Conservation (phyloP, 2,113 vertebrate genomes). For the Forbesichthys papilliferus region DNA sequence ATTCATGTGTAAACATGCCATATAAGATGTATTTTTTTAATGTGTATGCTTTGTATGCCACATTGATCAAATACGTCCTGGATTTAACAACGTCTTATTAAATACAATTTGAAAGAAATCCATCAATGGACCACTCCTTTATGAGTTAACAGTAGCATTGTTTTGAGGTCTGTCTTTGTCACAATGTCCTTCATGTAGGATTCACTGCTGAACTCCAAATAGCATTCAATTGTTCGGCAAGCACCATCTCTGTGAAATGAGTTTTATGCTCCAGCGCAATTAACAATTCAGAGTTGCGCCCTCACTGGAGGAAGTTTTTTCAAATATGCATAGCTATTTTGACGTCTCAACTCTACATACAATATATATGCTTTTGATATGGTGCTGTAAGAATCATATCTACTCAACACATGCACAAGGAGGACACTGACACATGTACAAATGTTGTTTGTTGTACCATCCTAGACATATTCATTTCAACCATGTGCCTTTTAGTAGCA, state of each 20-base stretch:
- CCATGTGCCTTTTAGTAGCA: background rate
- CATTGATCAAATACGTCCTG: background rate
- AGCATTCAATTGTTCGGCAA: constrained; percentile 33
- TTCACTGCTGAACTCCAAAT: constrained; percentile 9
- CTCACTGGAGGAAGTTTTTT: constrained; percentile 11
- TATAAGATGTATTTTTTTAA: background rate
- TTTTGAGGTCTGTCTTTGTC: constrained; percentile 5
- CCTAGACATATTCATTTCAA: background rate
- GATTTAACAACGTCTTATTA: constrained; percentile 2
- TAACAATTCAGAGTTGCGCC: constrained; percentile 17
- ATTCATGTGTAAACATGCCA: constrained; percentile 11
- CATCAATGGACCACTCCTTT: background rate
- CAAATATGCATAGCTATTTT: too few species aligned
- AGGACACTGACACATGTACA: too few species aligned
- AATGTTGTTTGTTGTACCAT: too few species aligned
- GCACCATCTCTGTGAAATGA: constrained; percentile 24
- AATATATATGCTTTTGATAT: too few species aligned
- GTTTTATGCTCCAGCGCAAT: constrained; percentile 29
- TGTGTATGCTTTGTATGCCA: constrained; percentile 1
- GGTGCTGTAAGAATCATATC: too few species aligned
- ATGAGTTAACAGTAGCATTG: background rate
- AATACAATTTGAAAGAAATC: background rate
- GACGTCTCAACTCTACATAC: too few species aligned
- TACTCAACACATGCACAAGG: too few species aligned
- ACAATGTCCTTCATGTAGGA: constrained; percentile 7